These are phyloP conservation scores for Thaleichthys pacificus DNA, from an alignment of 2,797 vertebrate species.

Conservation along the genomic window DNA sequence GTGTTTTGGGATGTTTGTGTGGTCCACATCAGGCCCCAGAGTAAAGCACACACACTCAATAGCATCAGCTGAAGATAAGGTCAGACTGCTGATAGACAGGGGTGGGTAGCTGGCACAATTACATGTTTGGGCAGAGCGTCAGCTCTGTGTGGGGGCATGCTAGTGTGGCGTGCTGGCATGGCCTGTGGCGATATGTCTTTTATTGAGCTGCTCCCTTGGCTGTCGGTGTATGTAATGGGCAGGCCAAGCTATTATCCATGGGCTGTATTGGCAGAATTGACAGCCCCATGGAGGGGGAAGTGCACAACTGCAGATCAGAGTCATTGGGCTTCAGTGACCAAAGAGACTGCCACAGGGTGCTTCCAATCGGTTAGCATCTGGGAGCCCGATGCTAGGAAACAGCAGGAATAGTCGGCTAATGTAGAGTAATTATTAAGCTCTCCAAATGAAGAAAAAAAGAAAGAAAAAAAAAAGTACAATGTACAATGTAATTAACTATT, in stretches of 20 bases:
- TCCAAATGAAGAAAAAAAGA: background rate
- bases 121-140: background rate
- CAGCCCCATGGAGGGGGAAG: constrained; percentile 65
- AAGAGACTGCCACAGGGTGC: background rate
- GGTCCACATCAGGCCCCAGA: background rate
- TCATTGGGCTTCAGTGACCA: background rate
- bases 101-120: background rate
- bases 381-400: background rate
- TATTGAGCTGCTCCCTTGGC: constrained; percentile 69
- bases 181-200: constrained; percentile 65
- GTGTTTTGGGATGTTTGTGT: background rate
- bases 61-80: constrained; percentile 12
- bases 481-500: background rate
- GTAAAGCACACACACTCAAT: background rate
- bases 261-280: constrained; percentile 74
- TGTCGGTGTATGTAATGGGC: constrained; percentile 71
- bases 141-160: background rate
- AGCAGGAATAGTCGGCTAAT: background rate
- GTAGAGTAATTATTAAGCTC: background rate
- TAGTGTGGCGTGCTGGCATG: constrained; percentile 25
- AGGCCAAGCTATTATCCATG: constrained; percentile 68
- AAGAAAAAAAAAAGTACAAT: background rate
- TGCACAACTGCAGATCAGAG: constrained; percentile 53
- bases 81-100: background rate
- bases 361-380: background rate